These are phyloP conservation scores for Andrena haemorrhoa DNA, from an alignment of 2,888 invertebrate species.

Conservation along the genomic window DNA sequence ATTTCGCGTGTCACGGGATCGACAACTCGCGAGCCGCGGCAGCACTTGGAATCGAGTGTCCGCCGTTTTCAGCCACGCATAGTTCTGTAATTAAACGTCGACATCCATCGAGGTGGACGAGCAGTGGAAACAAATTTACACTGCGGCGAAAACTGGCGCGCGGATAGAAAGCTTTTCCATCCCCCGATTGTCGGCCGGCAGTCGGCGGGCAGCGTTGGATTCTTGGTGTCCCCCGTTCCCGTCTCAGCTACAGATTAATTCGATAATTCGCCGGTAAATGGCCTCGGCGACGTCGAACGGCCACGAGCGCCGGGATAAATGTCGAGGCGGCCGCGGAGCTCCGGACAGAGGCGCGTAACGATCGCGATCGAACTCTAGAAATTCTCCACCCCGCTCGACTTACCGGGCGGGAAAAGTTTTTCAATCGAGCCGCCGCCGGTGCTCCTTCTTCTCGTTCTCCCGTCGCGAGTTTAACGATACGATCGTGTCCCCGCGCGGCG, in stretches of 20 bases:
- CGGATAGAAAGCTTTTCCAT: background rate
- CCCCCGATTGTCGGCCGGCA: background rate
- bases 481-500: conserved; percentile 29
- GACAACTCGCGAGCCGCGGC: conserved; percentile 8
- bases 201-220: background rate
- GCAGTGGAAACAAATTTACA: conserved; percentile 20
- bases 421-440: conserved; percentile 43
- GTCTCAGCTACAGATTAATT: conserved; percentile 27
- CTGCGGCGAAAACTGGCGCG: background rate
- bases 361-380: conserved; percentile 27
- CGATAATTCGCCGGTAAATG: conserved; percentile 28
- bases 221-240: background rate
- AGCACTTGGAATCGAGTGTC: conserved; percentile 1
- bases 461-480: conserved; percentile 41
- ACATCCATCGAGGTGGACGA: conserved; percentile 25
- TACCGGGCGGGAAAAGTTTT: conserved; percentile 56
- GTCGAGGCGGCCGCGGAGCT: conserved; percentile 25
- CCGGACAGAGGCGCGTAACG: conserved; percentile 28
- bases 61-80: conserved; percentile 3
- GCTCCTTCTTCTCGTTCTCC: conserved; percentile 26
- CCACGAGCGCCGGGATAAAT: conserved; percentile 28
- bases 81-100: conserved; percentile 47
- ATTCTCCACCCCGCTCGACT: conserved; percentile 38
- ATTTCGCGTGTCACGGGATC: conserved; percentile 21
- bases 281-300: conserved; percentile 10